A percentile compares a stretch with the other conserved stretches of the same genome.
These are phyloP conservation scores for Smithornis capensis DNA, from an alignment of 2,113 vertebrate genomes.

Conservation along the genomic window DNA sequence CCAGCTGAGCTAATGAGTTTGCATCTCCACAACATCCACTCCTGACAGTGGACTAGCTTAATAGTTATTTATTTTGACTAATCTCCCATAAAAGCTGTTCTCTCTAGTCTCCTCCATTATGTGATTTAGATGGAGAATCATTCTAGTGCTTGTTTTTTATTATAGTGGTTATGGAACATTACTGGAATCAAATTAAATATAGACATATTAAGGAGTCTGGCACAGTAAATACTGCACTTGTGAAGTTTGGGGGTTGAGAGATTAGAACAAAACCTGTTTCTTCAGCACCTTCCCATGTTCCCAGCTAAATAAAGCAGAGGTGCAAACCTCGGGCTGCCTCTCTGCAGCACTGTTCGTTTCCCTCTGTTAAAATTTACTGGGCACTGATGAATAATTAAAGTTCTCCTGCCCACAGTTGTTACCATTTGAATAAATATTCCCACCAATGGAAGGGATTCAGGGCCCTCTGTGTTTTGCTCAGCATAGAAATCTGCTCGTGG, in stretches of 20 bases:
- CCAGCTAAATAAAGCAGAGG: slow-evolving; percentile 62
- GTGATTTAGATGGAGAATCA: slow-evolving; percentile 43
- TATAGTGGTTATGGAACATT: slow-evolving; percentile 56
- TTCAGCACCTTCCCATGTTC: slow-evolving; percentile 58
- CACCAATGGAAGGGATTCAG: neutral
- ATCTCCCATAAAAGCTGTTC: slow-evolving; percentile 31
- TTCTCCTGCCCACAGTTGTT: slow-evolving; percentile 43
- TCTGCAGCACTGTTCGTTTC: slow-evolving; percentile 28
- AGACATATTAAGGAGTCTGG: slow-evolving; percentile 60
- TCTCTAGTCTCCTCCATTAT: slow-evolving; percentile 21
- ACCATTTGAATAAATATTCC: slow-evolving; percentile 6
- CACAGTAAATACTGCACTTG: slow-evolving; percentile 57
- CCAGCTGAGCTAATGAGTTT: slow-evolving; percentile 49
- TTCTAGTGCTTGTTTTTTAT: slow-evolving; percentile 53
- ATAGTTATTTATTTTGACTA: slow-evolving; percentile 59
- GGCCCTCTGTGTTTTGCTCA: neutral
- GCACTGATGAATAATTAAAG: slow-evolving; percentile 56
- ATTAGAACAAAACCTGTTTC: slow-evolving; percentile 46
- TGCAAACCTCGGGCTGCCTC: neutral
- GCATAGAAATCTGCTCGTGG: neutral
- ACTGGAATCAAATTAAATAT: slow-evolving; percentile 64
- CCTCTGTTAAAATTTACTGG: slow-evolving; percentile 15
- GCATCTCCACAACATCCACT: neutral
- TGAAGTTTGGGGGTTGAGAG: slow-evolving; percentile 59
- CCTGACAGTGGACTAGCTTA: slow-evolving; percentile 21